phyloP scores from a whole-genome alignment of 2,888 invertebrate species.

The Drepanosiphum platanoidis region DNA sequence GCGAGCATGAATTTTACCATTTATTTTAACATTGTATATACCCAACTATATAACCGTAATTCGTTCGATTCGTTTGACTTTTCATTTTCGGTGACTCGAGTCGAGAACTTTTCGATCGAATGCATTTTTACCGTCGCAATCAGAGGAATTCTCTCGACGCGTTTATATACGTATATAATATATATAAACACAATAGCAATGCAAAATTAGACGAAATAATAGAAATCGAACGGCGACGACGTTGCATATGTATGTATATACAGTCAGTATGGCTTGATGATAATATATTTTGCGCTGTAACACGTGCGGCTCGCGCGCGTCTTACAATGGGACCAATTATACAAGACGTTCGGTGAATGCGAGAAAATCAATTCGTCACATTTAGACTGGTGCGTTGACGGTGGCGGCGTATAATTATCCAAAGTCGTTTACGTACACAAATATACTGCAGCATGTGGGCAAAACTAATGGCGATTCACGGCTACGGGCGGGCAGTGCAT shows the following conservation, averaged over 20 bases:
- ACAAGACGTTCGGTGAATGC: conserved; percentile 1
- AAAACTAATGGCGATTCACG: background rate
- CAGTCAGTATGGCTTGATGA: too few species aligned
- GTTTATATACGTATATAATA: background rate
- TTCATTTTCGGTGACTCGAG: background rate
- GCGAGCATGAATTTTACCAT: background rate
- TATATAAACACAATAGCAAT: background rate
- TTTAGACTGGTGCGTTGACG: background rate
- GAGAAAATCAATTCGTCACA: conserved; percentile 46
- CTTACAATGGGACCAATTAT: conserved; percentile 38
- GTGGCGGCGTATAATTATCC: background rate
- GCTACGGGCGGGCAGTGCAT: too few species aligned
- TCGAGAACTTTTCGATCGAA: background rate
- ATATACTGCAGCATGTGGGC: background rate
- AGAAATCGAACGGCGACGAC: background rate
- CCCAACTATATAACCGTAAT: background rate
- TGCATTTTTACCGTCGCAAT: background rate
- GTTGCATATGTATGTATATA: background rate
- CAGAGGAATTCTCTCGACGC: background rate
- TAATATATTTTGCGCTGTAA: too few species aligned
- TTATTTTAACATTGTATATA: background rate
- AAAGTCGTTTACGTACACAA: background rate
- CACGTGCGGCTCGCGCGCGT: background rate
- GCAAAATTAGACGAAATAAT: background rate
- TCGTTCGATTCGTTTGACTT: background rate